Evolutionary conservation across 2,888 invertebrate species (phyloP).

Genomic region (Cheilosia impressa): DNA sequence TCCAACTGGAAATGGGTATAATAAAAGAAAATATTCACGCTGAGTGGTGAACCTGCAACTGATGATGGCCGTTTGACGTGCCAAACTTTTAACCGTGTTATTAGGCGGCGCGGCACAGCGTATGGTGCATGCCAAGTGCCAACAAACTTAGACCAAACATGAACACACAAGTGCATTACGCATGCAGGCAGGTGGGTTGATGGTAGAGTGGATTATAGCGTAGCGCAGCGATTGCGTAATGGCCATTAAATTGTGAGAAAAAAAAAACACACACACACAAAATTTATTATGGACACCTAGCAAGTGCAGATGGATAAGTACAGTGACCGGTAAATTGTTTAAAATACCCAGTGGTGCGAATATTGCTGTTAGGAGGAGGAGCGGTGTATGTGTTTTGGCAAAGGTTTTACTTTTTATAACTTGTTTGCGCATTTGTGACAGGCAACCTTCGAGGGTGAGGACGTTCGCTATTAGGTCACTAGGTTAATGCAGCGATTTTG

Average conservation of each 20-base stretch:
- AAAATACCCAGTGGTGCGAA: not conserved
- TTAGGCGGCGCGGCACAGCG: not conserved
- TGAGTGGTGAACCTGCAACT: slow-evolving; percentile 12
- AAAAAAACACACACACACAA: not conserved
- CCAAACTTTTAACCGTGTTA: slow-evolving; percentile 52
- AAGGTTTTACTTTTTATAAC: not conserved
- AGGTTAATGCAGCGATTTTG: no score
- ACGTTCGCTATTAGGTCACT: no score
- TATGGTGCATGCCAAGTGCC: slow-evolving; percentile 13
- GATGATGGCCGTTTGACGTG: slow-evolving; percentile 63
- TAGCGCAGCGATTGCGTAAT: slow-evolving; percentile 49
- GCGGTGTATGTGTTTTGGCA: not conserved
- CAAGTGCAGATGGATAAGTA: slow-evolving; percentile 18
- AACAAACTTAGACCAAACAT: slow-evolving; percentile 15
- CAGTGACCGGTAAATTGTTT: slow-evolving; percentile 26
- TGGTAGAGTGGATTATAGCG: not conserved
- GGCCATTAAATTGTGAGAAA: slow-evolving; percentile 24
- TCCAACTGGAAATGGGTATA: slow-evolving; percentile 4
- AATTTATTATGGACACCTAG: slow-evolving; percentile 51
- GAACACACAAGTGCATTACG: slow-evolving; percentile 41
- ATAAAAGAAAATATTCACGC: slow-evolving; percentile 24
- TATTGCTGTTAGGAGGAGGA: slow-evolving; percentile 1
- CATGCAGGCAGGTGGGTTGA: slow-evolving; percentile 31
- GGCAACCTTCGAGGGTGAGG: no score
- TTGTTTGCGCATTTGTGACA: not conserved